Percentiles rank a stretch among this genome's conserved stretches.
phyloP scores from a whole-genome alignment of 2,888 invertebrate genomes.

The Agrotis clavis region DNA sequence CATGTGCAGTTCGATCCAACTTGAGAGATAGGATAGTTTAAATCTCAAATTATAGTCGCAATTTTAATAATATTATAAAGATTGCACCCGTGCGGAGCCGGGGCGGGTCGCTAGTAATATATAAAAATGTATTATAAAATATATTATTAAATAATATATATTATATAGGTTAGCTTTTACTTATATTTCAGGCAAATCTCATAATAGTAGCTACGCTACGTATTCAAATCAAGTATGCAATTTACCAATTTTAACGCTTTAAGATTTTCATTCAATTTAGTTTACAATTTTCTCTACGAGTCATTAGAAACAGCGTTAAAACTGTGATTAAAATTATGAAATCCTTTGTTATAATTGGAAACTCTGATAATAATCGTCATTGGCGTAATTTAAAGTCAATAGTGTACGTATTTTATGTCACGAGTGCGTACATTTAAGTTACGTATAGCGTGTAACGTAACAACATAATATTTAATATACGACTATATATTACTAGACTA shows the following conservation, averaged over 20 bases:
- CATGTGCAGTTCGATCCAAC: too few relatives aligned
- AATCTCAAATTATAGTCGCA: too few relatives aligned
- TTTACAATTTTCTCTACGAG: constrained; percentile 39
- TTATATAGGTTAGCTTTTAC: too few relatives aligned
- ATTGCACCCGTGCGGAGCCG: too few relatives aligned
- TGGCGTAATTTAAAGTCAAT: neutral
- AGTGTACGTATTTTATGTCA: neutral
- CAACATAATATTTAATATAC: neutral
- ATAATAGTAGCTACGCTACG: neutral
- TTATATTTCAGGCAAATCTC: constrained; percentile 12
- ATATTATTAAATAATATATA: too few relatives aligned
- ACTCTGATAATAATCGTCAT: constrained; percentile 15
- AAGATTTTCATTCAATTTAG: constrained; percentile 35
- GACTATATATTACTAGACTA: too few relatives aligned
- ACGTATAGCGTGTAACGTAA: constrained; percentile 11
- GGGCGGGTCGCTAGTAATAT: too few relatives aligned
- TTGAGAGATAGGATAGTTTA: too few relatives aligned
- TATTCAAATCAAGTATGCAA: constrained; percentile 17
- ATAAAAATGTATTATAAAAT: too few relatives aligned
- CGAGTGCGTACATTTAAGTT: neutral
- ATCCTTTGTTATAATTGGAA: constrained; percentile 3
- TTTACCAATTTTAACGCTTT: constrained; percentile 20
- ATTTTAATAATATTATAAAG: too few relatives aligned
- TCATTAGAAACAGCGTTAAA: constrained; percentile 38
- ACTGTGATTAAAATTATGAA: constrained; percentile 20